Evolutionary conservation across 2,797 vertebrate species (phyloP).

Genomic region (Anguilla marmorata): DNA sequence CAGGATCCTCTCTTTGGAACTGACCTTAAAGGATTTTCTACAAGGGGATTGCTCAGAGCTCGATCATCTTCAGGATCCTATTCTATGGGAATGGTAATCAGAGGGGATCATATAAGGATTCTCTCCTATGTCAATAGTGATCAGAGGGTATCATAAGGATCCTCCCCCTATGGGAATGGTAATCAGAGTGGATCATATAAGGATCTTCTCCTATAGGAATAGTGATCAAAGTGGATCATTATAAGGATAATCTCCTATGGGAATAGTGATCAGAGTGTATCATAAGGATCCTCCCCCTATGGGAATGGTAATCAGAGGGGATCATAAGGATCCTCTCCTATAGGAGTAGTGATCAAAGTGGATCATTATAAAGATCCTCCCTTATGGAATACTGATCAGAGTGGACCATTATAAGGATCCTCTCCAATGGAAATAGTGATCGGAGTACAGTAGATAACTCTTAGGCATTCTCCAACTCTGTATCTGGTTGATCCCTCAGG

Average conservation of each 20-base stretch:
- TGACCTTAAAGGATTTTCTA: background rate
- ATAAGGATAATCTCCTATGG: background rate
- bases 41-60: too few species aligned
- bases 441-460: background rate
- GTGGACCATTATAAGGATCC: background rate
- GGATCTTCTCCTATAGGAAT: background rate
- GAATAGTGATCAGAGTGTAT: background rate
- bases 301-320: background rate
- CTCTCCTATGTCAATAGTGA: background rate
- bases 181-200: background rate
- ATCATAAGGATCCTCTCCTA: background rate
- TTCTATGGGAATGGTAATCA: too few species aligned
- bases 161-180: background rate
- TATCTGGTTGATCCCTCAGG: background rate
- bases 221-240: background rate
- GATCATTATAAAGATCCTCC: background rate
- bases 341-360: background rate
- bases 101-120: too few species aligned
- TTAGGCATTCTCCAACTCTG: background rate
- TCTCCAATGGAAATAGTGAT: background rate
- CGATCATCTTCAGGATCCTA: too few species aligned
- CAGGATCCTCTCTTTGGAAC: background rate
- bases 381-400: background rate
- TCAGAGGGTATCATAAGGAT: background rate
- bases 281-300: background rate